phyloP scores from a whole-genome alignment of 2,113 vertebrate species.

The Tamias sibiricus region DNA sequence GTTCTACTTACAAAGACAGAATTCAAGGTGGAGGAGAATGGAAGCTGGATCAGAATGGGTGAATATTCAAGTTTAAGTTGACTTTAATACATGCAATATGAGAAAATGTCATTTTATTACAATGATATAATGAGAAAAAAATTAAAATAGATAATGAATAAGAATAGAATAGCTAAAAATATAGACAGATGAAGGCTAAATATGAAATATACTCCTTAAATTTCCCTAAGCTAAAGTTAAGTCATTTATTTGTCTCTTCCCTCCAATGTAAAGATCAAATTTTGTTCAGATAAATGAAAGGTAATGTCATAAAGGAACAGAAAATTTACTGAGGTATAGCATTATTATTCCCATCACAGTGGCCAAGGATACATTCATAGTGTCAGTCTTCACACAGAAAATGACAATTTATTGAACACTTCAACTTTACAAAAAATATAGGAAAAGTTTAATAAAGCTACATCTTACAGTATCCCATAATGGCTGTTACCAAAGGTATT shows the following conservation, averaged over 20 bases:
- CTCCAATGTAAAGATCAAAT: background rate
- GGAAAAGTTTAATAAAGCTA: slow-evolving; percentile 51
- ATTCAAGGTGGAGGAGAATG: background rate
- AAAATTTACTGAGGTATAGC: background rate
- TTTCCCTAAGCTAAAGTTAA: background rate
- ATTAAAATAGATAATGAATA: background rate
- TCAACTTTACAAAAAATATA: slow-evolving; percentile 41
- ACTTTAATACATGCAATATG: background rate
- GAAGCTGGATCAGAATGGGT: too few relatives aligned
- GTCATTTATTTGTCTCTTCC: background rate
- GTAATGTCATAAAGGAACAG: background rate
- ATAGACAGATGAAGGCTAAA: background rate
- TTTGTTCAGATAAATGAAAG: background rate
- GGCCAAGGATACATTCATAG: background rate
- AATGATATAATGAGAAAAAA: background rate
- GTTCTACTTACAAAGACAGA: background rate
- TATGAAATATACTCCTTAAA: background rate
- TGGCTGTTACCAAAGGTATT: slow-evolving; percentile 55
- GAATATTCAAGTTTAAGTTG: background rate
- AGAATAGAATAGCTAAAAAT: background rate
- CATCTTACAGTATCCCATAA: slow-evolving; percentile 19
- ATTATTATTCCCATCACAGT: background rate
- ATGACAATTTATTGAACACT: slow-evolving; percentile 35
- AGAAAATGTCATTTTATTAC: background rate
- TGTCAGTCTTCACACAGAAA: background rate